phyloP scores from a whole-genome alignment of 2,797 vertebrate genomes.

The Acanthiza pusilla region DNA sequence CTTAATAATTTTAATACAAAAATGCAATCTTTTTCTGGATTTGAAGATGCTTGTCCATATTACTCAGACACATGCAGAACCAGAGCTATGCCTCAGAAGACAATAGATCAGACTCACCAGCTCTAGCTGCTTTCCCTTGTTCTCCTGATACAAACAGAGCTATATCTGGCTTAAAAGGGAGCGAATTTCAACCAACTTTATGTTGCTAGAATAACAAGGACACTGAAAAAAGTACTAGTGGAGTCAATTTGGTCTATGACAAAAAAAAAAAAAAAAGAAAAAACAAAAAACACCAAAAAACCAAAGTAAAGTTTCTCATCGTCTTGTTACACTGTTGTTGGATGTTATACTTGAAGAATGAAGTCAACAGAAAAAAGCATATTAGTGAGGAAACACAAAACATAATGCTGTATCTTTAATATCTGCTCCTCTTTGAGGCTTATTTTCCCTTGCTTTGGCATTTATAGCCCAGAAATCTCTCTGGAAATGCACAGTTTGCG shows the following conservation, averaged over 20 bases:
- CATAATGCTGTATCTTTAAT: not conserved
- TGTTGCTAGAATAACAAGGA: not conserved
- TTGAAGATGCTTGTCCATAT: not conserved
- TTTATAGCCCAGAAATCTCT: not conserved
- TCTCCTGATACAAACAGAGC: not conserved
- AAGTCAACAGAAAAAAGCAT: not conserved
- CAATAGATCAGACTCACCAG: not conserved
- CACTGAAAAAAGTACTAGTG: not conserved
- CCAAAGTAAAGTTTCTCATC: not conserved
- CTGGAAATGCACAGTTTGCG: not conserved
- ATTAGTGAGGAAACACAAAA: not conserved
- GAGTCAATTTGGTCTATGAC: not conserved
- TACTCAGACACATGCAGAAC: not conserved
- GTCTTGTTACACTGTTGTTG: not conserved
- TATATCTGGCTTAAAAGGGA: not conserved
- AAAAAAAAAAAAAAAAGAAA: no score
- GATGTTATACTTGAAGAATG: not conserved
- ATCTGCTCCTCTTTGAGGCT: not conserved
- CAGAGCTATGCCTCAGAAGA: not conserved
- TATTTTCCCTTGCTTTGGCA: not conserved
- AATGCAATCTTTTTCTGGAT: not conserved
- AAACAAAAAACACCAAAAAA: no score
- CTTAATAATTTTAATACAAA: not conserved
- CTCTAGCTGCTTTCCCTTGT: not conserved
- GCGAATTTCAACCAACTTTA: constrained; percentile 1